These are phyloP conservation scores for Stigmatopora argus DNA, from an alignment of 2,113 vertebrate species.

Conservation along the genomic window DNA sequence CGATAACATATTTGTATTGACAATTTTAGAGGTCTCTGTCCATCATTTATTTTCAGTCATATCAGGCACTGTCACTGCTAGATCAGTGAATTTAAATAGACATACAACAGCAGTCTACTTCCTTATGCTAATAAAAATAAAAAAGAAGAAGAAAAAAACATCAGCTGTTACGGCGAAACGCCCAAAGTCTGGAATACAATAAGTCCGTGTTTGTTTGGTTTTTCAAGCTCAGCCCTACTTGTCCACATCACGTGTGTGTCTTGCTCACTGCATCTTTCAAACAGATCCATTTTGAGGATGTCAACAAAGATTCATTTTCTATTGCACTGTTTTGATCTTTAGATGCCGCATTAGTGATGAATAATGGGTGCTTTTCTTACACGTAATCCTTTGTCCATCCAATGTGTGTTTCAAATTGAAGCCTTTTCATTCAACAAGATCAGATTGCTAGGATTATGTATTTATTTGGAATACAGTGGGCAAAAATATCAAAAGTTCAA, in stretches of 20 bases:
- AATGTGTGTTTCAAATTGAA: conserved; percentile 11
- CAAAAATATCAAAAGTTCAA: conserved; percentile 13
- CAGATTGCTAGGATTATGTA: conserved; percentile 4
- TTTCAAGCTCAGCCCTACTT: conserved; percentile 7
- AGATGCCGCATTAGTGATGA: conserved; percentile 11
- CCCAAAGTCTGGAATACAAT: background rate
- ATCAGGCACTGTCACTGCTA: no score
- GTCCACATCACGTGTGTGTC: conserved; percentile 13
- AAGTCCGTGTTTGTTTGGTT: background rate
- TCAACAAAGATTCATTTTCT: conserved; percentile 23
- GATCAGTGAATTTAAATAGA: background rate
- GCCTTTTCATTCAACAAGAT: conserved; percentile 1
- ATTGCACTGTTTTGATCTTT: conserved; percentile 4
- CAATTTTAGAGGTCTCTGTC: background rate
- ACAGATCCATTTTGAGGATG: conserved; percentile 4
- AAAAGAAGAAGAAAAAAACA: background rate
- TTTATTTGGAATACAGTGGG: conserved; percentile 12
- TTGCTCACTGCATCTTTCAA: conserved; percentile 25
- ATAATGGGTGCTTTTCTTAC: conserved; percentile 9
- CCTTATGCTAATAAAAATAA: background rate
- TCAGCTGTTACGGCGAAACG: conserved; percentile 1
- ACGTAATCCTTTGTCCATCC: background rate
- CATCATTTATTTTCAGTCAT: no score
- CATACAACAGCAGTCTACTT: background rate
- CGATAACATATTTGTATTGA: background rate